Conservation (phyloP, 2,888 invertebrate genomes). For the Metallyticus violacea region DNA sequence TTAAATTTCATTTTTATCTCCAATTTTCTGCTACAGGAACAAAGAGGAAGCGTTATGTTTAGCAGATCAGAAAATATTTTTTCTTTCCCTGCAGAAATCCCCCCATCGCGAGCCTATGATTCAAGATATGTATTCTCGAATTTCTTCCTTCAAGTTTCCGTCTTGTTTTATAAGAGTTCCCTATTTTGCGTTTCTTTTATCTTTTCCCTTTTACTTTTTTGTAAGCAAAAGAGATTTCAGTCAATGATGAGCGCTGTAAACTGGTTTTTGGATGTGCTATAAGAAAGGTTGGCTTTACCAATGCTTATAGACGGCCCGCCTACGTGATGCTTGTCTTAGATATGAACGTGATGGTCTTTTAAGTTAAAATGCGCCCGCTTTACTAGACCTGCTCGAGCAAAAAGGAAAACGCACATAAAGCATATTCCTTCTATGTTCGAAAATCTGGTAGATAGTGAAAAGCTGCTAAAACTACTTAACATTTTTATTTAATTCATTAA, state of each 20-base stretch:
- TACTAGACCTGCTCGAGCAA: background rate
- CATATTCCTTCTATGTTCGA: no score
- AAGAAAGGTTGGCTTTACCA: background rate
- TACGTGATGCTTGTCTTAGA: background rate
- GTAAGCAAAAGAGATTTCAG: background rate
- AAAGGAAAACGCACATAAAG: no score
- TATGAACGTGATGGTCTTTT: background rate
- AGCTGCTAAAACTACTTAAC: no score
- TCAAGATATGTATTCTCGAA: background rate
- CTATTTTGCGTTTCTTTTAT: background rate
- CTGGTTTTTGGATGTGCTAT: background rate
- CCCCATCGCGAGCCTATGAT: no score
- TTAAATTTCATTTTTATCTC: no score
- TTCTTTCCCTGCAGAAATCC: no score
- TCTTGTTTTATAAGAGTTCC: background rate
- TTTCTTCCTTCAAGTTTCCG: background rate
- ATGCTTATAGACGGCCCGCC: background rate
- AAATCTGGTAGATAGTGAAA: no score
- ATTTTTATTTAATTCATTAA: no score
- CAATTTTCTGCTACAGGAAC: background rate
- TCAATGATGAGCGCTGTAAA: background rate
- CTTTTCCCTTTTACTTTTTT: background rate
- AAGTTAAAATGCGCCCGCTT: background rate
- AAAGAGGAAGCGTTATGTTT: background rate
- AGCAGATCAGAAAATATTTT: background rate